These are phyloP conservation scores for Sialis lutaria DNA, from an alignment of 2,888 invertebrate species.

Conservation along the genomic window DNA sequence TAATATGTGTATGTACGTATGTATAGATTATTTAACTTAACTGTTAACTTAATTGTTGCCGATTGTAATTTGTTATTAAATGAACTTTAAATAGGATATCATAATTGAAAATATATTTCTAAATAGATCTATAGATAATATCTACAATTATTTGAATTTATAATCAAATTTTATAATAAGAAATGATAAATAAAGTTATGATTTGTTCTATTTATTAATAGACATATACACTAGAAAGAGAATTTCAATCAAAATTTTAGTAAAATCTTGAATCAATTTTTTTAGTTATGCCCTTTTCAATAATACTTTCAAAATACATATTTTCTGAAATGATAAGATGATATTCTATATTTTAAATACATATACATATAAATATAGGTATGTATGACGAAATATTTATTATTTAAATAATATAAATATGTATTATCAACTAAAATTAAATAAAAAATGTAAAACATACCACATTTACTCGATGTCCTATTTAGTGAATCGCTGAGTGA, in stretches of 20 bases:
- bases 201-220: neutral
- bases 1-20: too few relatives aligned
- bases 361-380: neutral
- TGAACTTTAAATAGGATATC: too few relatives aligned
- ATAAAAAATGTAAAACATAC: constrained; percentile 16
- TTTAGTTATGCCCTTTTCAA: neutral
- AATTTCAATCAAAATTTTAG: neutral
- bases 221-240: neutral
- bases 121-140: too few relatives aligned
- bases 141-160: neutral
- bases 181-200: neutral
- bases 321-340: too few relatives aligned
- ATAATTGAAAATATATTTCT: too few relatives aligned
- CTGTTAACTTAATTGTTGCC: too few relatives aligned
- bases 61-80: too few relatives aligned
- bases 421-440: neutral
- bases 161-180: neutral
- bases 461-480: constrained; percentile 19
- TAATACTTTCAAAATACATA: too few relatives aligned
- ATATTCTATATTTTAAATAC: too few relatives aligned
- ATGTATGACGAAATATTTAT: neutral
- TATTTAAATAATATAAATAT: neutral
- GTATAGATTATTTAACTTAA: too few relatives aligned
- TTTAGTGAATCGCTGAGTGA: constrained; percentile 21
- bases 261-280: neutral